Percentiles rank a stretch among this genome's conserved stretches.
phyloP scores from a whole-genome alignment of 1,140 invertebrate species.

The Thereuonema tuberculata region DNA sequence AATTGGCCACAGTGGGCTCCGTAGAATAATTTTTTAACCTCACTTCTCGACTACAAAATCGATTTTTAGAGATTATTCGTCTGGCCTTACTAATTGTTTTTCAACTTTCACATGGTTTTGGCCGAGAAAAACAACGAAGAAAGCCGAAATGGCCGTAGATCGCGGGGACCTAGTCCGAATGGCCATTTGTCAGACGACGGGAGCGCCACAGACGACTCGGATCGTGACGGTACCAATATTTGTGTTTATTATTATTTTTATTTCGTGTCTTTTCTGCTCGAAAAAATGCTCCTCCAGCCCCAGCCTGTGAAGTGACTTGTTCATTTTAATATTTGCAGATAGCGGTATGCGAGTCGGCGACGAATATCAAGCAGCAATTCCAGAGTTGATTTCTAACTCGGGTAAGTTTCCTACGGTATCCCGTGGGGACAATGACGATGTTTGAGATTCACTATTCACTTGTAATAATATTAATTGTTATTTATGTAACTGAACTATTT shows the following conservation, averaged over 20 bases:
- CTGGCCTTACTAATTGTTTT: no score
- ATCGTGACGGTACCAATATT: conserved; percentile 23
- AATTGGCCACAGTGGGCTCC: no score
- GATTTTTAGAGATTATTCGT: no score
- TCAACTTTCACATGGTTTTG: no score
- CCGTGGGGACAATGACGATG: not conserved
- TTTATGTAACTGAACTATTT: no score
- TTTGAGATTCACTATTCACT: no score
- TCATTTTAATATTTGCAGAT: no score
- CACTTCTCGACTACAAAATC: no score
- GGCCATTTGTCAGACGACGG: conserved; percentile 52
- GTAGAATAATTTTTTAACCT: no score
- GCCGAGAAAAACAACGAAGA: conserved; percentile 66
- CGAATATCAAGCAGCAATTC: conserved; percentile 84
- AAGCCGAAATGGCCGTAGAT: conserved; percentile 67
- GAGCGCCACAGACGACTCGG: conserved; percentile 29
- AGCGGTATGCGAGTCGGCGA: conserved; percentile 86
- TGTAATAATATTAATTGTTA: no score
- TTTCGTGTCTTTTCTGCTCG: no score
- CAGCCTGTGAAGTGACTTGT: not conserved
- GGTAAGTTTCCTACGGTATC: conserved; percentile 32
- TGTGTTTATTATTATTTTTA: not conserved
- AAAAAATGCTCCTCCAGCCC: not conserved
- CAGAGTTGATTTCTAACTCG: conserved; percentile 47
- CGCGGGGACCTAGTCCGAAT: conserved; percentile 74